Percentiles rank a stretch among this genome's conserved stretches.
Evolutionary conservation across 2,888 invertebrate species (phyloP).

Genomic region (Frankliniella intonsa): DNA sequence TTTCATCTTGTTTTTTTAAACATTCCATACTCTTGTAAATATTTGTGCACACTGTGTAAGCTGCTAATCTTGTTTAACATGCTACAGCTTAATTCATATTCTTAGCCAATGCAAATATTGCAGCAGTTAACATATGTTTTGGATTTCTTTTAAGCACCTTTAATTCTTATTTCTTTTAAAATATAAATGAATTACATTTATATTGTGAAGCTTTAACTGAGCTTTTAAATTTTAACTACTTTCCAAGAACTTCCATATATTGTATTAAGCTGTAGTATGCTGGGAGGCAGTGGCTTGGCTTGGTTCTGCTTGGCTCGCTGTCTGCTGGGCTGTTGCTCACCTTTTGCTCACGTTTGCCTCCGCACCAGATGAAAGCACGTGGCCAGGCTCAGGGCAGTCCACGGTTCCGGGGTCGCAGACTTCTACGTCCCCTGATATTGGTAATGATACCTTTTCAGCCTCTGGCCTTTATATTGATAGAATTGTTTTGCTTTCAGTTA

Average conservation of each 20-base stretch:
- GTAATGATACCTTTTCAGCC: conserved; percentile 16
- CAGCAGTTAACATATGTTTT: background rate
- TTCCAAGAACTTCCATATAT: background rate
- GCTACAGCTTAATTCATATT: conserved; percentile 9
- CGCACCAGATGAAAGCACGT: conserved; percentile 26
- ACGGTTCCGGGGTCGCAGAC: conserved; percentile 25
- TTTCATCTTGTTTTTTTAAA: too few species aligned
- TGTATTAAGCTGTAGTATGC: conserved; percentile 12
- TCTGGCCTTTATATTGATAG: background rate
- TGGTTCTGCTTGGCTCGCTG: conserved; percentile 24
- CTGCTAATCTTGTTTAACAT: conserved; percentile 9
- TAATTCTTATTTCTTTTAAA: background rate
- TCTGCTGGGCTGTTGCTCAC: conserved; percentile 21
- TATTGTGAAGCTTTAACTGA: background rate
- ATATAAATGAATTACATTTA: background rate
- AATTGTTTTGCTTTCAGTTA: background rate
- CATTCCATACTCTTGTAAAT: conserved; percentile 6
- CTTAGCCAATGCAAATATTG: background rate
- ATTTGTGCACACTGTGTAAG: conserved; percentile 12
- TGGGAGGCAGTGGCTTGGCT: conserved; percentile 18
- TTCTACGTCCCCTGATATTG: conserved; percentile 18
- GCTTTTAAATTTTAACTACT: background rate
- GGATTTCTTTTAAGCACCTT: background rate
- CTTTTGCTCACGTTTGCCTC: conserved; percentile 21
- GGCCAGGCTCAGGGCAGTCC: conserved; percentile 23